Conservation (phyloP, 2,888 invertebrate species). For the Eristalis tenax region DNA sequence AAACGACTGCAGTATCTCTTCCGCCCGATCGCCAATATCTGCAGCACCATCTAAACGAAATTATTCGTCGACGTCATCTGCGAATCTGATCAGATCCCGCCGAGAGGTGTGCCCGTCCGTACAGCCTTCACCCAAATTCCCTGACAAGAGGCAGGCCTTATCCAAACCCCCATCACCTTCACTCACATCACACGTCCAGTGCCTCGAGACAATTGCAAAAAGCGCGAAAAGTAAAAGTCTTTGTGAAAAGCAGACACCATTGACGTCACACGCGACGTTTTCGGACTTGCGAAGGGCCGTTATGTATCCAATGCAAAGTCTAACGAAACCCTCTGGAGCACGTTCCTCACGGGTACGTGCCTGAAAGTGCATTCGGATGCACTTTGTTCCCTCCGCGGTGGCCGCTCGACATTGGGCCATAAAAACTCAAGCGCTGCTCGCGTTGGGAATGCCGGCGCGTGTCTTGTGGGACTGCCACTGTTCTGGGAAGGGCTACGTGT, state of each 20-base stretch:
- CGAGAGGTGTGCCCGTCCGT: background rate
- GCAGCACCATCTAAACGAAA: background rate
- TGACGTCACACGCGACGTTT: background rate
- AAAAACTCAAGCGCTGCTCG: background rate
- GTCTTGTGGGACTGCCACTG: background rate
- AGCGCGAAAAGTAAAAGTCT: background rate
- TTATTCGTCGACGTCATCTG: background rate
- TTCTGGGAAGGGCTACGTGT: constrained; percentile 20
- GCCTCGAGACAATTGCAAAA: background rate
- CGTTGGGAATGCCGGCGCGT: background rate
- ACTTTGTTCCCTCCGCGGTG: background rate
- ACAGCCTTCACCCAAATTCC: background rate
- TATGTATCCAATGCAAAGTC: background rate
- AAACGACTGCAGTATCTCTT: background rate
- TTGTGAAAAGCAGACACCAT: too few species aligned
- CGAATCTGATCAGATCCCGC: background rate
- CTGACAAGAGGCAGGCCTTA: background rate
- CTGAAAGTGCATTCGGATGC: background rate
- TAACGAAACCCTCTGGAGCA: background rate
- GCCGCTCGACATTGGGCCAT: background rate
- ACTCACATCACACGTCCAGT: background rate
- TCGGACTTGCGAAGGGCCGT: background rate
- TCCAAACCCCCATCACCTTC: background rate
- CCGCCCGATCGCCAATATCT: background rate
- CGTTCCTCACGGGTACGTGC: background rate